Evolutionary conservation across 2,797 vertebrate genomes (phyloP), one percentile per base, ranked within the genome.

Genomic region (Astyanax mexicanus): DNA sequence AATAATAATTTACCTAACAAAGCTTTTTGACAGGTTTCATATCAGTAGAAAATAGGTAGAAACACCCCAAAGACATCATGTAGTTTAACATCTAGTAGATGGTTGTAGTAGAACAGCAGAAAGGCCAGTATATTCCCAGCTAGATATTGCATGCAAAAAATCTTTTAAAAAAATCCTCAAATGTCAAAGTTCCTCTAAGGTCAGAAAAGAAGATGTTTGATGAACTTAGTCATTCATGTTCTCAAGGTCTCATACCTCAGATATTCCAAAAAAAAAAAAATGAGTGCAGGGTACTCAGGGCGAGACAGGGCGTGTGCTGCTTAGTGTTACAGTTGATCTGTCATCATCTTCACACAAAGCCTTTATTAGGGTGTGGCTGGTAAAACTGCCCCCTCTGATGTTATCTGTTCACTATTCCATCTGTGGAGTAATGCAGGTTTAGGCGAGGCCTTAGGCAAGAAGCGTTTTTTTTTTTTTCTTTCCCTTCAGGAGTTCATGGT

Each of bases 331-430:
- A 45, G 58, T 74, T 62, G 64, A 52, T 29, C 54, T 57, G 4
- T 37, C 17, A 15, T 74, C n/a, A 75, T 23, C 40, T 60, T 51
- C 71, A 51, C 11, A 45, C 37, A 57, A 60, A 72, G 66, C 80
- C 79, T 74, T 66, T 23, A 65, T 47, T 40, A 83, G 85, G 88
- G 91, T 84, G 88, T 88, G 90, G 87, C 85, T 70, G 10, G 74
- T 75, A 54, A 77, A 51, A 70, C 68, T 67, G 45, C 52, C 72
- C 70, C 60, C n/a, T 60, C 70, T 76, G 64, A 65, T 75, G 52
- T 74, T 77, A 52, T 65, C 25, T 67, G 62, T 60, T 35, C 49
- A 37, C 40, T 49, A 47, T 45, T 60, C 55, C 79, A 80, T 81
- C 51, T 77, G 75, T 65, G 44, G 40, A 79, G 82, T 52, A 66